Conservation (phyloP, 2,113 vertebrate species). For the Sterrhoptilus dennistouni region DNA sequence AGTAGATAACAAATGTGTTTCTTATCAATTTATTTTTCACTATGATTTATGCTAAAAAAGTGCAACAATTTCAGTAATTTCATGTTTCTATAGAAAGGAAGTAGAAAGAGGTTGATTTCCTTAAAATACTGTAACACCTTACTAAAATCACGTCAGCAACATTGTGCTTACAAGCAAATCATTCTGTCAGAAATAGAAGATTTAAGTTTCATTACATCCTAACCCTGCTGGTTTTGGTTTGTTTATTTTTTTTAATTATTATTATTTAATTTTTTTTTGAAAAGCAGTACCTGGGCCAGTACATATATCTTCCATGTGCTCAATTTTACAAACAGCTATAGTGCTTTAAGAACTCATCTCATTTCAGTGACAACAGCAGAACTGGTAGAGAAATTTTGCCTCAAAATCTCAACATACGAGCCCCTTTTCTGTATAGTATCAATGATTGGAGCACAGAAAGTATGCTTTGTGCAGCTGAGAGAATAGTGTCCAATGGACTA, state of each 20-base stretch:
- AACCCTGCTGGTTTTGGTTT: background rate
- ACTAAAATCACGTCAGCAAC: background rate
- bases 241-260: too few species aligned
- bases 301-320: accelerated
- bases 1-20: background rate
- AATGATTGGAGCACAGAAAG: background rate
- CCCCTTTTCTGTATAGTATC: background rate
- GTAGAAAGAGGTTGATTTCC: background rate
- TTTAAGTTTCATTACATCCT: background rate
- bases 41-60: background rate
- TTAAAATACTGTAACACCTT: background rate
- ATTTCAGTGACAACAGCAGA: background rate
- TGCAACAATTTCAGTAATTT: background rate
- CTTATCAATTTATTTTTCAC: background rate
- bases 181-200: background rate
- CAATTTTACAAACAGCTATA: background rate
- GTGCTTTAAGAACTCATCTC: background rate
- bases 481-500: background rate
- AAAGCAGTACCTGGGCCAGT: background rate
- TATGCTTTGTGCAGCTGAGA: background rate
- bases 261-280: background rate
- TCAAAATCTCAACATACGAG: background rate
- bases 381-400: background rate
- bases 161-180: background rate
- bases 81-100: background rate